Conservation (phyloP, 2,113 vertebrate genomes). For the Rhea pennata region DNA sequence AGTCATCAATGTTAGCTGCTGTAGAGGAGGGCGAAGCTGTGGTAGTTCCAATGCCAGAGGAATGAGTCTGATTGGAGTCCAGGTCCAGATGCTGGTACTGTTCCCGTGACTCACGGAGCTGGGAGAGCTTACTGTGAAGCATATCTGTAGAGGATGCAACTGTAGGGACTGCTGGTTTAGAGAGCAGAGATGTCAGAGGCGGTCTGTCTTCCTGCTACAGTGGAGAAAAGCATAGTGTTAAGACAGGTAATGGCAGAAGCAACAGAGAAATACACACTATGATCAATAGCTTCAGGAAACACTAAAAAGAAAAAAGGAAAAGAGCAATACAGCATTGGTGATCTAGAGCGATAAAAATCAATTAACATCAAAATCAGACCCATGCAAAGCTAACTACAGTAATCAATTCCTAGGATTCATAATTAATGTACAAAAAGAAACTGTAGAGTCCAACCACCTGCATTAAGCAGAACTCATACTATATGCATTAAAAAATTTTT, state of each 20-base stretch:
- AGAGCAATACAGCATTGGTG: not conserved
- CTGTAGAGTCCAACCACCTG: not conserved
- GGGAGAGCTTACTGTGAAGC: conserved; percentile 98
- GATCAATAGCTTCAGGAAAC: not conserved
- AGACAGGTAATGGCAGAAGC: not conserved
- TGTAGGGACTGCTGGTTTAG: conserved; percentile 86
- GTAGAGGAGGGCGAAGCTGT: conserved; percentile 82
- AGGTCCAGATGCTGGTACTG: conserved; percentile 90
- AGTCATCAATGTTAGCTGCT: conserved; percentile 94
- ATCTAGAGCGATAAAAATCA: not conserved
- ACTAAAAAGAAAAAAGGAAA: not conserved
- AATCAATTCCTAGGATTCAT: not conserved
- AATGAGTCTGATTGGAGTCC: conserved; percentile 85
- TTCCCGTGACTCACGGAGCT: conserved; percentile 96
- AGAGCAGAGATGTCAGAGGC: conserved; percentile 86
- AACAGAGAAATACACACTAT: not conserved
- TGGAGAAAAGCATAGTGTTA: not conserved
- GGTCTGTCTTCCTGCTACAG: conserved; percentile 83
- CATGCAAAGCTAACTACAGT: not conserved
- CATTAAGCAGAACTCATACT: not conserved
- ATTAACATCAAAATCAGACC: not conserved
- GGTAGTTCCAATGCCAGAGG: conserved; percentile 79
- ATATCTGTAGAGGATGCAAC: conserved; percentile 97
- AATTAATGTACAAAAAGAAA: not conserved
- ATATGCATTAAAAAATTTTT: no score